Evolutionary conservation across 2,888 invertebrate species (phyloP).

Genomic region (Platerodrilus igneus): DNA sequence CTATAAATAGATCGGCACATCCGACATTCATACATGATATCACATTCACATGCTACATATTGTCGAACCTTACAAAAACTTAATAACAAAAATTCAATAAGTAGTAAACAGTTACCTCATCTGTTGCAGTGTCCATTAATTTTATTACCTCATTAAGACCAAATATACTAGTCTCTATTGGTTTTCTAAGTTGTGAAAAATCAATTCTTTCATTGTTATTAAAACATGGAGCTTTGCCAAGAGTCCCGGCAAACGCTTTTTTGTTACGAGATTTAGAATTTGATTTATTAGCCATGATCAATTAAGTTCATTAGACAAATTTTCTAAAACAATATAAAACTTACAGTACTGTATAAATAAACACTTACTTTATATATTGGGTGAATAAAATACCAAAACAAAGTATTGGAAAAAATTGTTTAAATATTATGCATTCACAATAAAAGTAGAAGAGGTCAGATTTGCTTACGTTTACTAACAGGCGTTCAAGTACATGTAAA

Average conservation of each 20-base stretch:
- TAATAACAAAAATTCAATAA: too few species aligned
- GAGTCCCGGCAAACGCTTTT: constrained; percentile 38
- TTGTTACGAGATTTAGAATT: constrained; percentile 31
- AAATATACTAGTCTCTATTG: constrained; percentile 64
- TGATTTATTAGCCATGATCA: constrained; percentile 17
- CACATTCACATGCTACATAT: constrained; percentile 77
- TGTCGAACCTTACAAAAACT: constrained; percentile 60
- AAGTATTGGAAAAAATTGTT: too few species aligned
- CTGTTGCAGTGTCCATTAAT: constrained; percentile 69
- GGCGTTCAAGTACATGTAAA: too few species aligned
- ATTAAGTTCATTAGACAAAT: too few species aligned
- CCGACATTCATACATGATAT: constrained; percentile 84
- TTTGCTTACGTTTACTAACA: too few species aligned
- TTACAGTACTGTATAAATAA: too few species aligned
- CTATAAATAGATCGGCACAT: constrained; percentile 82
- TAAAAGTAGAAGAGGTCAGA: too few species aligned
- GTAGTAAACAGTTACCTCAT: constrained; percentile 60
- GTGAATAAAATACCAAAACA: too few species aligned
- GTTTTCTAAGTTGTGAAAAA: constrained; percentile 53
- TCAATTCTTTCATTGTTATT: constrained; percentile 37
- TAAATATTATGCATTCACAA: too few species aligned
- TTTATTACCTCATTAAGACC: constrained; percentile 67
- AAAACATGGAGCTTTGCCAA: constrained; percentile 36
- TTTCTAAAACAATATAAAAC: too few species aligned
- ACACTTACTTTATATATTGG: too few species aligned